Base-by-base conservation (phyloP, 1,140 invertebrate genomes). In the Nasonia longicornis region DNA sequence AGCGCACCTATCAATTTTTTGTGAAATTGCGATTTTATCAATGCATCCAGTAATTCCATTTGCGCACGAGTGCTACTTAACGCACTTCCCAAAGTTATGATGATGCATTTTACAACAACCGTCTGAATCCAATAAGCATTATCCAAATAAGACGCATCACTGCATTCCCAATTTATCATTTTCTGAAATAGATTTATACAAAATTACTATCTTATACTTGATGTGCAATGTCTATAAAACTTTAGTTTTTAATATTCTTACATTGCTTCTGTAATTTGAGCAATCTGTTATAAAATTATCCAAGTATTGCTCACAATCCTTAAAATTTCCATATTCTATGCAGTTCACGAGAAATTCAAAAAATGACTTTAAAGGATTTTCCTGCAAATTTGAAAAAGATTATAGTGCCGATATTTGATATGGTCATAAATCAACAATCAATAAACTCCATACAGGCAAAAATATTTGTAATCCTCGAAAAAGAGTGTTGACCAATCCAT, bases 381-480 rank as follows among this genome's bases (percentile, higher is more conserved):
- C 92, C 93, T 94, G 82, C 35, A 89, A 71, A 82, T 35, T 66
- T 80, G 84, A 80, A 76, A 78, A 52, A 7, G 20, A 0, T 31
- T 29, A 45, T 74, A 31, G 8, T 26, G 63, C 78, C n/a, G 45
- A 20, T 29, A 69, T 75, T 67, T 76, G 7, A 42, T 38, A 8
- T 38, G 52, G 78, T 20, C n/a, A 77, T 52, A 79, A 82, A 58
- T 58, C 12, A 16, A 58, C 31, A 75, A 26, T 58, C 14, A n/a
- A 63, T 1, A 82, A 81, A 71, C 66, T 38, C 71, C 89, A 91
- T 90, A 94, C 93, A 81, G 93, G 92, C 87, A 94, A 92, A 87
- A 95, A 95, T 84, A 94, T 93, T 73, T 91, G 85, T 82, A 93
- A 91, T 72, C 93, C 93, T 85, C 92, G 91, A 66, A 89, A 89